Evolutionary conservation across 2,113 vertebrate genomes (phyloP).

Genomic region (Chinchilla lanigera): DNA sequence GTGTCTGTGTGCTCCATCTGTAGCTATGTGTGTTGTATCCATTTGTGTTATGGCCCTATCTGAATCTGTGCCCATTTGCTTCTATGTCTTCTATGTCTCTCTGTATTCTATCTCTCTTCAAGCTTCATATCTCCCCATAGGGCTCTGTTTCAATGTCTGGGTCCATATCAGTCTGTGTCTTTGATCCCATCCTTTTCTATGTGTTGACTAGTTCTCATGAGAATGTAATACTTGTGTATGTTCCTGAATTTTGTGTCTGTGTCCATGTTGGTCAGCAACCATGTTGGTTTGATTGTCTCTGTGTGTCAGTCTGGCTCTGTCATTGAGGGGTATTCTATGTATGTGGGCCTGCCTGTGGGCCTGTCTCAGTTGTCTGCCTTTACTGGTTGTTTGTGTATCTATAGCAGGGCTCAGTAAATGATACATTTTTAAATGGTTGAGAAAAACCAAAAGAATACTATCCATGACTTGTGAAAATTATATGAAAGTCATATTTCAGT

Average conservation of each 20-base stretch:
- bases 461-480: constrained; percentile 40
- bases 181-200: not conserved
- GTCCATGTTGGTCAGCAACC: not conserved
- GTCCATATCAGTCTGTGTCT: not conserved
- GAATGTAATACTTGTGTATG: not conserved
- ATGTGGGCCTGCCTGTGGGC: not conserved
- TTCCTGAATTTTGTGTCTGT: not conserved
- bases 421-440: constrained; percentile 47
- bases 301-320: not conserved
- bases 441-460: constrained; percentile 12
- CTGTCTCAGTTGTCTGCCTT: not conserved
- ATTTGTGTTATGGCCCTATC: not conserved
- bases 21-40: not conserved
- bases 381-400: not conserved
- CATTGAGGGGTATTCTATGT: not conserved
- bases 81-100: not conserved
- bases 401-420: not conserved
- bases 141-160: not conserved
- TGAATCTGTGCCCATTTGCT: not conserved
- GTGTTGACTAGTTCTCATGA: not conserved
- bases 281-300: not conserved
- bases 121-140: not conserved
- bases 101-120: not conserved
- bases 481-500: constrained; percentile 32
- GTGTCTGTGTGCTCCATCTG: not conserved